Evolutionary conservation across 1,140 invertebrate species (phyloP).

Genomic region (Chironomus striatipennis): DNA sequence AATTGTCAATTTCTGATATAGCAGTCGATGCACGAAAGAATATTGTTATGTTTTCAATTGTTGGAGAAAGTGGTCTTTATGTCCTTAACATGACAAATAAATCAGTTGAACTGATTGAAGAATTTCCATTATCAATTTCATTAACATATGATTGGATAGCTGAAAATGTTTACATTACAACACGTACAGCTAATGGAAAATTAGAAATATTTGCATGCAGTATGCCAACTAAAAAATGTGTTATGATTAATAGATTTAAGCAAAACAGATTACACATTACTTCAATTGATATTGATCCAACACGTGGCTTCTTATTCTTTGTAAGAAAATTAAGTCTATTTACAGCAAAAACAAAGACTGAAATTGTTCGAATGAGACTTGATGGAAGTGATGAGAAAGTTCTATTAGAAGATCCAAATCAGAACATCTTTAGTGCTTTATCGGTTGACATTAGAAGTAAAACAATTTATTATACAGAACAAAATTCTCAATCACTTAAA

Average conservation of each 20-base stretch:
- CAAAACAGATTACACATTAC: conserved; percentile 44
- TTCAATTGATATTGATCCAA: conserved; percentile 45
- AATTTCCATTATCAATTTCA: conserved; percentile 54
- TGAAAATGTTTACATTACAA: conserved; percentile 66
- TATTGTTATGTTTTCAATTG: conserved; percentile 38
- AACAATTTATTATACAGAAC: conserved; percentile 60
- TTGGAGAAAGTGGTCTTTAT: conserved; percentile 32
- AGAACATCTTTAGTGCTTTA: conserved; percentile 49
- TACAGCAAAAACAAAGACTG: background rate
- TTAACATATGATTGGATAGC: conserved; percentile 71
- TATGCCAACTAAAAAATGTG: conserved; percentile 46
- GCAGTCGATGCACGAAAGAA: conserved; percentile 41
- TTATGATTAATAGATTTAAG: conserved; percentile 52
- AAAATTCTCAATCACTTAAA: conserved; percentile 50
- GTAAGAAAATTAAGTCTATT: conserved; percentile 27
- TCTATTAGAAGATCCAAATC: conserved; percentile 38
- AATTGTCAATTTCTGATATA: conserved; percentile 43
- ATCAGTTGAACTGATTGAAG: conserved; percentile 40
- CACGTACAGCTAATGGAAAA: conserved; percentile 42
- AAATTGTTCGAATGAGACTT: background rate
- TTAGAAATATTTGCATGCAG: conserved; percentile 47
- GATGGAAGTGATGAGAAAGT: conserved; percentile 45
- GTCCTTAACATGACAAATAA: conserved; percentile 25
- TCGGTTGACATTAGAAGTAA: conserved; percentile 56
- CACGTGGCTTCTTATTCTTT: conserved; percentile 49